Base-by-base conservation (phyloP, 2,113 vertebrate species). In the Prolemur simus region DNA sequence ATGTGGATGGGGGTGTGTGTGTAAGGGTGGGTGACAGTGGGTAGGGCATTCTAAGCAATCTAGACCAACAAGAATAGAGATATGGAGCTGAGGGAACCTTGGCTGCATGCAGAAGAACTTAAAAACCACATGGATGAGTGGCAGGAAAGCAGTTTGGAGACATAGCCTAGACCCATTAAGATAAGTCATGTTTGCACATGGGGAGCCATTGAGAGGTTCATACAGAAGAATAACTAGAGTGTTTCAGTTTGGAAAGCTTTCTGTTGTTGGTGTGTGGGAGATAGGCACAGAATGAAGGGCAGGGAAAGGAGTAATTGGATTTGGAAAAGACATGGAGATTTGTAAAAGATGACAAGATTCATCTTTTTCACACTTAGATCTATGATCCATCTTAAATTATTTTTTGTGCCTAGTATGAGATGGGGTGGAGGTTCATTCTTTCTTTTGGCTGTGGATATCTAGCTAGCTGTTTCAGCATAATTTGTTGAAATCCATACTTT, bases 241-340 rank as follows among this genome's bases (percentile, higher is more conserved):
- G n/a, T n/a, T 89, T 18, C 34, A 37, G 68, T 86, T 95, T 37
- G 32, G 82, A 42, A 74, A 81, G 63, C n/a, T 90, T 95, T 87
- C 74, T 60, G 60, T 37, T 69, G 45, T 8, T 2, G 20, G 37
- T 39, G 12, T 45, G 17, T 68, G 27, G 86, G 39, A 32, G 32
- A 27, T 25, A 15, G 6, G 42, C 14, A 17, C n/a, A 68, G 58
- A 80, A 21, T 25, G 74, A 87, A 92, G 32, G 45, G 60, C 80
- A 89, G 20, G 27, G 68, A 37, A 92, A 27, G 56, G 52, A 27
- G 15, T 15, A 12, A 20, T 52, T 94, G 32, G 74, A 5, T 63
- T 25, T n/a, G 23, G 37, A 54, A 89, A 37, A 12, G 23, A 83
- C 37, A 20, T 13, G n/a, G 78, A 54, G 54, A 69, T 39, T 34